Evolutionary conservation across 53 echinoderm and acorn worm species (phyloP), one percentile per base, ranked within the genome.

Genomic region (Luidia sarsii): DNA sequence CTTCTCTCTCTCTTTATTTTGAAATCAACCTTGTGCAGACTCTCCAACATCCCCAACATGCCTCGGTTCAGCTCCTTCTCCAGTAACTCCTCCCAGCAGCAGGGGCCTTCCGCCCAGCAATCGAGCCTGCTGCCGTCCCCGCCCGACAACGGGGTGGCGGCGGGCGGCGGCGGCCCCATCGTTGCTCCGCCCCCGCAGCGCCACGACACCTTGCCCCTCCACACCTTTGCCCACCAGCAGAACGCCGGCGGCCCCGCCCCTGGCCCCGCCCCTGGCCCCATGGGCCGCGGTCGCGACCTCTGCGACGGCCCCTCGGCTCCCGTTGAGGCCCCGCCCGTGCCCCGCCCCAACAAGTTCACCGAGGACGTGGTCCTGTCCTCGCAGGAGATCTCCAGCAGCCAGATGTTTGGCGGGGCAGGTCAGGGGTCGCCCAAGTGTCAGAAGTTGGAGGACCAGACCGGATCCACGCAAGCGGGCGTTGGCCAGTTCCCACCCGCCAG

Each of bases 21-120:
- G n/a, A n/a, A n/a, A n/a, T n/a, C n/a, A n/a, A n/a, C n/a, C n/a
- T n/a, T n/a, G n/a, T n/a, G n/a, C n/a, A n/a, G n/a, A n/a, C 34
- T 34, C 14, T 33, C 20, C 77, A 77, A 48, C 15, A 46, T 77
- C 27, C 66, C 51, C 16, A 88, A 83, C 77, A 36, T 88, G 18
- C 68, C 88, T 0, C 68, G 88, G 1, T 75, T 77, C 50, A 82
- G 61, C 69, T 82, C 82, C 29, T 83, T 82, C 79, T 57, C 75
- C 49, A 50, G 67, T 45, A 75, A 75, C 67, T 57, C 61, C 25
- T 71, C 87, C 33, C 68, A 75, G 60, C 68, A 82, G 2, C 88
- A 88, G 50, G 83, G 75, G 0, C 64, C 64, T 43, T 37, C 85
- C 4, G 22, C 52, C 61, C 53, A 67, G 27, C 68, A 28, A 27